Evolutionary conservation across 1,140 invertebrate genomes (phyloP), one percentile per base, ranked within the genome.

Genomic region (Portunus trituberculatus): DNA sequence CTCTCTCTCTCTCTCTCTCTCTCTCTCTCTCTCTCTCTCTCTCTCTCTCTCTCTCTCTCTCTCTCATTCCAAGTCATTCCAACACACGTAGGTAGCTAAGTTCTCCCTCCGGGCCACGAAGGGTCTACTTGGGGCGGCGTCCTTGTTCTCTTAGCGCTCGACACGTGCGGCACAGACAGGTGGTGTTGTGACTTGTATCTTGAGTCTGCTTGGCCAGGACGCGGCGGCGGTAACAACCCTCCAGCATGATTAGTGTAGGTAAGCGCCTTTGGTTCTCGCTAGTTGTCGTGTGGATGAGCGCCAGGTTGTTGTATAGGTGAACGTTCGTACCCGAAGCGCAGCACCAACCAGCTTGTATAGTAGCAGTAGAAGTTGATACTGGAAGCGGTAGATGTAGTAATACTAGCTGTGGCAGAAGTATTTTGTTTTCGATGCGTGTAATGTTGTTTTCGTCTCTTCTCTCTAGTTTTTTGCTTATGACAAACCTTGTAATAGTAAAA

Each of bases 1-100:
- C 67, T 76, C 67, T 76, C 67, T 76, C 67, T 76, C 67, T 76
- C 67, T 76, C 67, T 76, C 67, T 76, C 67, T 76, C 67, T 76
- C 67, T 76, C 67, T 76, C 67, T 76, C 67, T 76, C 67, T 76
- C 67, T 76, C 67, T 76, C 67, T 76, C 67, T 25, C n/a, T 25
- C n/a, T 25, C 20, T 20, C 20, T 20, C 20, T 25, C 20, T 20
- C 25, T n/a, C 67, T n/a, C 20, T n/a, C 20, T n/a, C 67, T 76
- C 67, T 76, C 67, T 76, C 67, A n/a, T 20, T 76, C 67, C 8
- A 39, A 39, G 39, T 76, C 67, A n/a, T 1, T n/a, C 67, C 6
- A 25, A n/a, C 67, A n/a, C 67, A n/a, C 67, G 52, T 59, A 59
- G 52, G 20, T 59, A 59, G 52, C 52, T 20, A 59, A 59, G 20